Evolutionary conservation across 2,113 vertebrate species (phyloP), one percentile per base, ranked within the genome.

Genomic region (Cynoglossus semilaevis): DNA sequence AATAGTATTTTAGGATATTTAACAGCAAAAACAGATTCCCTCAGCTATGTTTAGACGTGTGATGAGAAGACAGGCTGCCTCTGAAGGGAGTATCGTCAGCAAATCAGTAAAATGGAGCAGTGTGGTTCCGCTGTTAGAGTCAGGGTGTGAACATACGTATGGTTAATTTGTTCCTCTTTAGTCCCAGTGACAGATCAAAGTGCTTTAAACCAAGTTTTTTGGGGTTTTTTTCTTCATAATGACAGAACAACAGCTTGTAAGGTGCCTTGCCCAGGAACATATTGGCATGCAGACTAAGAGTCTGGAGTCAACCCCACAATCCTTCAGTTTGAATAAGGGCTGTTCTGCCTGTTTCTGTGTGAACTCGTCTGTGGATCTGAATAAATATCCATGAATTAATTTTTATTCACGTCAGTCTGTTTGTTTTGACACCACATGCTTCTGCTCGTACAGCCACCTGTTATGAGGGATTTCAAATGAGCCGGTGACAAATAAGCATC

Each of bases 1-100:
- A 86, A 85, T 58, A 61, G 85, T 72, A 74, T 85, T 85, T 83
- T 79, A 62, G 81, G 77, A 83, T 79, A 84, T 89, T 86, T 81
- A 88, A 85, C 81, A 63, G 80, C 63, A 76, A 79, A 82, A 83
- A 76, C 77, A 72, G 73, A 80, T 81, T 84, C 72, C 76, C 51
- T 77, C 62, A 69, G 76, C 71, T 82, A 63, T 85, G 83, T 87
- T 82, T 75, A 76, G 65, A 74, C 42, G 35, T 16, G 50, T 49
- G 63, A 56, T 50, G 57, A 60, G 59, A 53, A 83, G 83, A 81
- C 80, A 72, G 77, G 58, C 64, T 71, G 77, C 62, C 74, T 74
- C 78, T 86, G 82, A 58, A 83, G 73, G 74, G 63, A 82, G 77
- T 84, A 85, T 82, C 15, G 9, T 62, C 59, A 69, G 58, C 63